A percentile compares a stretch with the other conserved stretches of the same genome.
Conservation (phyloP, 1,140 invertebrate genomes). For the Papilio polyxenes region DNA sequence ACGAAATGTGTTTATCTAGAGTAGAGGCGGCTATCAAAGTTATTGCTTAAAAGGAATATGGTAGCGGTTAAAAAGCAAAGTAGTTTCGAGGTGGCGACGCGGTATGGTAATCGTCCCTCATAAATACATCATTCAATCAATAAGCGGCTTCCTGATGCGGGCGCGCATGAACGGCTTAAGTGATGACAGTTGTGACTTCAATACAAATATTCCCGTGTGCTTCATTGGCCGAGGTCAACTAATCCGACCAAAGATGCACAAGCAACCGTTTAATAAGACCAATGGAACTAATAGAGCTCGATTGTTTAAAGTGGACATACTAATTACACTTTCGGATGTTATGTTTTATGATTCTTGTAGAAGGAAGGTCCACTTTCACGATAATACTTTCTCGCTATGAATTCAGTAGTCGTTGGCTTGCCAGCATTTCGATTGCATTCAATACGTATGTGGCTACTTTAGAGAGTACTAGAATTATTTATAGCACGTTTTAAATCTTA, state of each 20-base stretch:
- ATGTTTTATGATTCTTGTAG: conserved; percentile 18
- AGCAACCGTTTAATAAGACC: conserved; percentile 61
- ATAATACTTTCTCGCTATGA: conserved; percentile 30
- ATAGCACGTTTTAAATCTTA: conserved; percentile 25
- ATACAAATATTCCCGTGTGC: conserved; percentile 71
- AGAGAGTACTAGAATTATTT: conserved; percentile 37
- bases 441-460: conserved; percentile 41
- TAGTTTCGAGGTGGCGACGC: conserved; percentile 53
- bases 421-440: conserved; percentile 28
- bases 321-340: conserved; percentile 29
- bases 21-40: conserved; percentile 40
- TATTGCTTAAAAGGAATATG: conserved; percentile 40
- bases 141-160: conserved; percentile 76
- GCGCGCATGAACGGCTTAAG: conserved; percentile 66
- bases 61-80: conserved; percentile 41
- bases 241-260: conserved; percentile 65
- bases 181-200: conserved; percentile 72
- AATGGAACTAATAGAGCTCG: conserved; percentile 72
- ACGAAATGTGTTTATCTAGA: conserved; percentile 17
- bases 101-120: conserved; percentile 29
- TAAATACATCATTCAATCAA: conserved; percentile 69
- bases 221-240: conserved; percentile 70
- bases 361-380: conserved; percentile 16
- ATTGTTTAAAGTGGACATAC: conserved; percentile 59
- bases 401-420: conserved; percentile 29